phyloP scores from a whole-genome alignment of 30 jellyfish, hydroid and myxozoan genomes.

The Mastigias papua region DNA sequence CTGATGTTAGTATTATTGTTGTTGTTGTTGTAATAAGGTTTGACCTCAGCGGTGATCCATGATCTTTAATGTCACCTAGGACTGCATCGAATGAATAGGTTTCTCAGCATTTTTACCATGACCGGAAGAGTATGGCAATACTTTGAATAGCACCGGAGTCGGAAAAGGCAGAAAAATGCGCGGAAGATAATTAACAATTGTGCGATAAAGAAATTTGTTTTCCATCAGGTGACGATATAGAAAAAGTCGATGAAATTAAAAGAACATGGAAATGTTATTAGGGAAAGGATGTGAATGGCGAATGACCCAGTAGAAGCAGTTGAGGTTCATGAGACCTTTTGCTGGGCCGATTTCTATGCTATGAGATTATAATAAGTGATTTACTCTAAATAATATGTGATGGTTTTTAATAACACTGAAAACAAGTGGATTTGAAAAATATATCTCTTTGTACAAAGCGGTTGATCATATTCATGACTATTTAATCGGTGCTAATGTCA shows the following conservation, averaged over 20 bases:
- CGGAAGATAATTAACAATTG: constrained; percentile 35
- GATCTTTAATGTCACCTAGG: not conserved
- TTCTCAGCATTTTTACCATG: not conserved
- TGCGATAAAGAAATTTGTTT: constrained; percentile 41
- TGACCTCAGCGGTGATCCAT: not conserved
- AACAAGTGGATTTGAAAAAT: constrained; percentile 81
- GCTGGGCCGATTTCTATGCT: constrained; percentile 77
- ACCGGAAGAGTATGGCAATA: not conserved
- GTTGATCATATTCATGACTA: constrained; percentile 76
- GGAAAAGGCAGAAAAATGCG: constrained; percentile 40
- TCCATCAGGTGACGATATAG: constrained; percentile 43
- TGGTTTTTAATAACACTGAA: constrained; percentile 79
- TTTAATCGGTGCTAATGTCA: constrained; percentile 73
- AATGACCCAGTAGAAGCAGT: constrained; percentile 67
- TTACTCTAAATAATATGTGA: constrained; percentile 77
- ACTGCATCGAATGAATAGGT: not conserved
- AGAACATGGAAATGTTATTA: constrained; percentile 44
- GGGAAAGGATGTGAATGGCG: constrained; percentile 40
- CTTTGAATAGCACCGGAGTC: not conserved
- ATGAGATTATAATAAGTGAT: constrained; percentile 74
- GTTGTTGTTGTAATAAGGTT: not conserved
- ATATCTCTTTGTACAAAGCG: constrained; percentile 76
- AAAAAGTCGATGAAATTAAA: constrained; percentile 3
- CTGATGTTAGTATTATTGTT: not conserved
- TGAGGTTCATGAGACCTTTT: constrained; percentile 66